Evolutionary conservation across 2,113 vertebrate genomes (phyloP), one percentile per base, ranked within the genome.

Genomic region (Labeo catla): DNA sequence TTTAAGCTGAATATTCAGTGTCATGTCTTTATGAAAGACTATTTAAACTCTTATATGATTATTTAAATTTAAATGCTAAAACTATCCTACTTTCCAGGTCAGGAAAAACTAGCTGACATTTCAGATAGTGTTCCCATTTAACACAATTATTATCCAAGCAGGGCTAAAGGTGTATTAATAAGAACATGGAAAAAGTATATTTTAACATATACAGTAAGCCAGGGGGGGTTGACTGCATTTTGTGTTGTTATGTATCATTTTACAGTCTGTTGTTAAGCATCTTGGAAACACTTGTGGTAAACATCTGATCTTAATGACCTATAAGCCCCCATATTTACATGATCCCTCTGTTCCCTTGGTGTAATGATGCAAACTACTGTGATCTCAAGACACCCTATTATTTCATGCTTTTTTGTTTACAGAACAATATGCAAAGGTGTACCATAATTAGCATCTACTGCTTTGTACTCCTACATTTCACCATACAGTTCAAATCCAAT

Each of bases 291-390:
- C 59, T 12, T 47, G 15, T 68, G 15, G 76, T 70, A 28, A 47
- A 74, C 43, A 36, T 81, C n/a, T 68, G 2, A 78, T 23, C 36
- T 63, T 68, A 73, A 83, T 78, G 59, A 59, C 3, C 23, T 15
- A 57, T 81, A 85, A 73, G 65, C 63, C 21, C 39, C n/a, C n/a
- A 49, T 72, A 76, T 85, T 86, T 28, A 68, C 39, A 84, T 81
- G 9, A 61, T 84, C 16, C 57, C 81, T 86, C 68, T 66, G 49
- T 84, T 70, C 34, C 47, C 76, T 84, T 78, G 66, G 59, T 36
- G 45, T 88, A 79, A 88, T 84, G 80, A 88, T 83, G 84, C 34
- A 61, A 63, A 45, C 34, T 45, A 76, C 63, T 84, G 87, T 88
- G 76, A 86, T 84, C 81, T 80, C 50, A 54, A 73, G 76, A 57